Evolutionary conservation across 2,888 invertebrate genomes (phyloP).

Genomic region (Nemoura dubitans): DNA sequence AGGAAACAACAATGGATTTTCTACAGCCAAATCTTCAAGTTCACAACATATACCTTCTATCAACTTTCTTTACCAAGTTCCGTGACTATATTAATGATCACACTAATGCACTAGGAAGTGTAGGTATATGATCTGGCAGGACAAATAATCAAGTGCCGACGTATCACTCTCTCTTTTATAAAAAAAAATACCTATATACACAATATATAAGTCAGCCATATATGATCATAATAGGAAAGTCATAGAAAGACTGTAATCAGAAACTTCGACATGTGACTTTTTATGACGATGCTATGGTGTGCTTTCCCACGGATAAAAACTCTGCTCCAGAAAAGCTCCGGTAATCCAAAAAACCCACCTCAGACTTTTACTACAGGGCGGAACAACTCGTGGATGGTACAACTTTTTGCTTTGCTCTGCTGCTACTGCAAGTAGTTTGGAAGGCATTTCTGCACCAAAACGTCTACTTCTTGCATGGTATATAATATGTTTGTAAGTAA

Average conservation of each 20-base stretch:
- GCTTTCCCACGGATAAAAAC: neutral
- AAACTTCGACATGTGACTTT: neutral
- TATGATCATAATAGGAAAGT: neutral
- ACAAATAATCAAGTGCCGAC: no score
- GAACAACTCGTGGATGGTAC: neutral
- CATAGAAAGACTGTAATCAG: neutral
- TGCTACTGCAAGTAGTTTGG: neutral
- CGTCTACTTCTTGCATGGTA: neutral
- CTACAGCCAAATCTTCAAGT: no score
- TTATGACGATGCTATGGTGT: neutral
- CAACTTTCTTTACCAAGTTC: no score
- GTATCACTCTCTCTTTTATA: no score
- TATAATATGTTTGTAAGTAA: neutral
- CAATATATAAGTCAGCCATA: no score
- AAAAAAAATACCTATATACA: no score
- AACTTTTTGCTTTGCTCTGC: neutral
- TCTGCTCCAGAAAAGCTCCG: neutral
- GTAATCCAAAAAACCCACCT: neutral
- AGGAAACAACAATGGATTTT: no score
- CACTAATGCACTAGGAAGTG: no score
- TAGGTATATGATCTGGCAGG: no score
- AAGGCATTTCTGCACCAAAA: neutral
- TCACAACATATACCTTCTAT: no score
- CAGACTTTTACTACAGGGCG: neutral
- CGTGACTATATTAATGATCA: no score